These are phyloP conservation scores for Teleiodes luculella DNA, from an alignment of 2,888 invertebrate genomes.

Conservation along the genomic window DNA sequence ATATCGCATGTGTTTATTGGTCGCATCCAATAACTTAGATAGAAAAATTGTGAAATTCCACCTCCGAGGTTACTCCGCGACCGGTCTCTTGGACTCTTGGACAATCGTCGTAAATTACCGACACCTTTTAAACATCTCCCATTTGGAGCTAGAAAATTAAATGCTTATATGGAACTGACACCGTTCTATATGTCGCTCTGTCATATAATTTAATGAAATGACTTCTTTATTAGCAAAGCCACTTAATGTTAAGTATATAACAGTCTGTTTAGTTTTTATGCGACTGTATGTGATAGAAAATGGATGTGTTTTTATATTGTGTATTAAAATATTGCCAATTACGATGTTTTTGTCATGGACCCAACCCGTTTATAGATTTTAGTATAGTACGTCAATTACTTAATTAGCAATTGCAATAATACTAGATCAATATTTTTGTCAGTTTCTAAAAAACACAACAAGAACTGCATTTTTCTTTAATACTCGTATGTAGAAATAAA, in stretches of 20 bases:
- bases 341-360: no score
- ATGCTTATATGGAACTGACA: conserved; percentile 15
- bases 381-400: no score
- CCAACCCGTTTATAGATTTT: no score
- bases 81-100: conserved; percentile 1
- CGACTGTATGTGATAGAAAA: no score
- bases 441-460: no score
- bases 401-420: no score
- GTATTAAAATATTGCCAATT: no score
- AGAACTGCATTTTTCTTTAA: no score
- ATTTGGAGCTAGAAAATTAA: conserved; percentile 12
- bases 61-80: conserved; percentile 18
- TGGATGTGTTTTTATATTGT: no score
- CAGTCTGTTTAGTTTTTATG: no score
- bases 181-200: conserved; percentile 7
- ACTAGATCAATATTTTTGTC: no score
- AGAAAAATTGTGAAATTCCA: conserved; percentile 42
- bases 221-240: conserved; percentile 1
- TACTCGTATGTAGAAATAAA: no score
- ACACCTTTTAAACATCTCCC: conserved; percentile 10
- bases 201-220: conserved; percentile 6
- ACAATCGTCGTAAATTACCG: conserved; percentile 11
- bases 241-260: neutral
- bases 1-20: conserved; percentile 54
- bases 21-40: conserved; percentile 43